Evolutionary conservation across 2,888 invertebrate species (phyloP).

Genomic region (Mesoligia furuncula): DNA sequence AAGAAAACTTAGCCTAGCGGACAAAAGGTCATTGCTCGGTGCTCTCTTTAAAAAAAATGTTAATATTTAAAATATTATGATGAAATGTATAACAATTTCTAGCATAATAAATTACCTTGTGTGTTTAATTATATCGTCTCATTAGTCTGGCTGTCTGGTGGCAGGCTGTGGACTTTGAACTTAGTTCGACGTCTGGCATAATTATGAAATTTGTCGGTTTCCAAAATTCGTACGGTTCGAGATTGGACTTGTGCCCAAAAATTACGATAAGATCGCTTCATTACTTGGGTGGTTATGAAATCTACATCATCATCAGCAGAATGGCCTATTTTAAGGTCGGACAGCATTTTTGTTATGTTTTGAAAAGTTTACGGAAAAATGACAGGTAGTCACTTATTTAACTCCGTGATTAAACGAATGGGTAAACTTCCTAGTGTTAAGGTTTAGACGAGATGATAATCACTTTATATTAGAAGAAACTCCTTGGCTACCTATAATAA

Average conservation of each 20-base stretch:
- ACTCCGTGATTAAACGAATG: background rate
- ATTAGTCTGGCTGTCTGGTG: constrained; percentile 45
- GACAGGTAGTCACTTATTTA: background rate
- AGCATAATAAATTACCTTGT: constrained; percentile 46
- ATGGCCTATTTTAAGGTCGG: background rate
- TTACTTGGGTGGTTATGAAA: constrained; percentile 20
- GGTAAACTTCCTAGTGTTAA: background rate
- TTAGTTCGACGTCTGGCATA: constrained; percentile 27
- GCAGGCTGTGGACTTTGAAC: constrained; percentile 48
- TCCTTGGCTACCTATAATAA: background rate
- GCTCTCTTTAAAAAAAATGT: constrained; percentile 20
- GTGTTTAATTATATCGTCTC: constrained; percentile 55
- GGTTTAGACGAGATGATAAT: background rate
- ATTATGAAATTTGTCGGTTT: constrained; percentile 31
- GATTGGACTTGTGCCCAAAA: constrained; percentile 58
- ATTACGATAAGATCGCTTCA: constrained; percentile 23
- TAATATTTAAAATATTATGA: constrained; percentile 43
- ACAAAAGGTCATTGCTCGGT: constrained; percentile 24
- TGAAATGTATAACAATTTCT: constrained; percentile 20
- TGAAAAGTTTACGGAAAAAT: background rate
- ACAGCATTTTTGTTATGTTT: background rate
- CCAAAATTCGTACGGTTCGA: constrained; percentile 34
- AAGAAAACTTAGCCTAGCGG: constrained; percentile 24
- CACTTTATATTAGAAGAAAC: background rate
- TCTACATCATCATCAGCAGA: background rate